These are phyloP conservation scores for Aegotheles bennettii DNA, from an alignment of 2,113 vertebrate species.

Conservation along the genomic window DNA sequence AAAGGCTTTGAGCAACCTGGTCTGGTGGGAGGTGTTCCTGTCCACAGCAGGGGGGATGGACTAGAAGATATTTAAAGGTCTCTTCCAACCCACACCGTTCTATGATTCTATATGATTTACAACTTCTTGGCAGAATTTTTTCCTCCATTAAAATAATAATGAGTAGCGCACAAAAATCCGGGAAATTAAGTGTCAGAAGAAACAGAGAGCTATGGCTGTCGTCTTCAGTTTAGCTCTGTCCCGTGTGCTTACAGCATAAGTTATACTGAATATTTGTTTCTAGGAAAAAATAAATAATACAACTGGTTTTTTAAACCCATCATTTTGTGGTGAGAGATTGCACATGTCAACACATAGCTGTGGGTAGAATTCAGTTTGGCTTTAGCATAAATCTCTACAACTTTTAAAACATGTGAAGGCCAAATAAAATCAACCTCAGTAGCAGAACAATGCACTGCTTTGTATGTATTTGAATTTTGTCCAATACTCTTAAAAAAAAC, in stretches of 20 bases:
- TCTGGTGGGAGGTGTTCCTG: neutral
- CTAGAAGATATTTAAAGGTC: no score
- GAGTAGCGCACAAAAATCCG: neutral
- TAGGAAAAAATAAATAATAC: neutral
- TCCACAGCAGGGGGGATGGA: neutral
- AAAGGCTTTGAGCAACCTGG: neutral
- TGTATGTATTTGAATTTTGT: neutral
- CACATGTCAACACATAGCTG: neutral
- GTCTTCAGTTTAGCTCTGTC: neutral
- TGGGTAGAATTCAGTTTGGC: neutral
- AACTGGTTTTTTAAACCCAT: neutral
- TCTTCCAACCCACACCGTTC: neutral
- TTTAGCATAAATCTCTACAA: neutral
- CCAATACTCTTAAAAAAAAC: neutral
- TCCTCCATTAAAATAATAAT: neutral
- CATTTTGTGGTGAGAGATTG: neutral
- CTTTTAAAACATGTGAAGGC: neutral
- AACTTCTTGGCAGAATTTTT: neutral
- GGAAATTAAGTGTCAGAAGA: neutral
- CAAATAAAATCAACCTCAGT: neutral
- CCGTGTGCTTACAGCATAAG: neutral
- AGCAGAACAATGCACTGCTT: neutral
- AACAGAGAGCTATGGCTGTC: neutral
- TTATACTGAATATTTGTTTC: neutral
- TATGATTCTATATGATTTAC: neutral